Conservation (phyloP, 1,140 invertebrate species). For the Lepidurus packardi region DNA sequence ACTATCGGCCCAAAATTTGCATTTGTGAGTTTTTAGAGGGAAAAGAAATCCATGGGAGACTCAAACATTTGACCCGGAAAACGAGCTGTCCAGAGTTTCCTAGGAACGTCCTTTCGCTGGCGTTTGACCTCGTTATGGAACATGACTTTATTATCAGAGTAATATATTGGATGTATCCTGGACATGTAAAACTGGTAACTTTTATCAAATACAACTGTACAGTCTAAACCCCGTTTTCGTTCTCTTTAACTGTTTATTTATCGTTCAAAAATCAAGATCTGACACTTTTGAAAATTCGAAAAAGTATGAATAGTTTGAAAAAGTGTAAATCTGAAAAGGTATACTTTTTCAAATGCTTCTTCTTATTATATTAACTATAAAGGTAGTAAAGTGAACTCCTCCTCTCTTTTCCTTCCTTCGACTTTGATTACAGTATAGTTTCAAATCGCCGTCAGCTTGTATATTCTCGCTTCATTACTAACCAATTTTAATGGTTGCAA, state of each 20-base stretch:
- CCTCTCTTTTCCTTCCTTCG: no score
- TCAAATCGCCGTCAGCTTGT: no score
- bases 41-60: neutral
- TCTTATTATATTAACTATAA: no score
- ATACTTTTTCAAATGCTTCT: no score
- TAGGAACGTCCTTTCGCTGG: neutral
- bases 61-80: no score
- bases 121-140: neutral
- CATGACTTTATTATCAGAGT: slow-evolving; percentile 15
- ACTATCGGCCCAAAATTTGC: neutral
- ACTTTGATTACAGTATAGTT: no score
- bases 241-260: neutral
- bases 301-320: no score
- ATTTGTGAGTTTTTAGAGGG: neutral
- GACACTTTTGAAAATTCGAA: no score
- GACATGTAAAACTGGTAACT: slow-evolving; percentile 6
- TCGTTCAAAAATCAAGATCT: neutral
- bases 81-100: neutral
- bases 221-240: neutral
- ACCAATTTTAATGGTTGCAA: no score
- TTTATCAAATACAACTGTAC: slow-evolving; percentile 15
- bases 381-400: no score
- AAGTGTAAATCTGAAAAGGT: no score
- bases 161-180: slow-evolving; percentile 13
- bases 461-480: no score